phyloP scores from a whole-genome alignment of 1,140 invertebrate genomes.

The Zaprionus ghesquierei region DNA sequence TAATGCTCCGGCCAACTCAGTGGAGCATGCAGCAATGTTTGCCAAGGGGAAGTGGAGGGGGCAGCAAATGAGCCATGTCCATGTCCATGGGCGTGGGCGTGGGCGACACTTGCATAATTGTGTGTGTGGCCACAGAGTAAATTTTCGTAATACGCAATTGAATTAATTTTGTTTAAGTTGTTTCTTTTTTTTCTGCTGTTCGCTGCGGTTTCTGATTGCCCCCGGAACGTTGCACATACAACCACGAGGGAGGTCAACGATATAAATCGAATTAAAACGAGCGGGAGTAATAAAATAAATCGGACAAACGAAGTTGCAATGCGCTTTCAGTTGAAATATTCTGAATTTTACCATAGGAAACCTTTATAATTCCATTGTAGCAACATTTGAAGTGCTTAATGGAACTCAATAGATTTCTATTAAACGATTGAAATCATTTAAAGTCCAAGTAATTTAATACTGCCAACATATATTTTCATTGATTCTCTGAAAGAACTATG shows the following conservation, averaged over 20 bases:
- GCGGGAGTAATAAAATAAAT: constrained; percentile 12
- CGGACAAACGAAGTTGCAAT: constrained; percentile 15
- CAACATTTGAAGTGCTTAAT: neutral
- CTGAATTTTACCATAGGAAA: neutral
- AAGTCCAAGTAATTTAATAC: neutral
- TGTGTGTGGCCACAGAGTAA: constrained; percentile 62
- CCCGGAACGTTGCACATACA: constrained; percentile 21
- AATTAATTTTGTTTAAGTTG: constrained; percentile 70
- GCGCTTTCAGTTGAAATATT: constrained; percentile 1
- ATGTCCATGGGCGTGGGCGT: constrained; percentile 13
- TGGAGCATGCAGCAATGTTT: constrained; percentile 55
- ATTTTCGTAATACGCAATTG: constrained; percentile 73
- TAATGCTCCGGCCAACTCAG: constrained; percentile 56
- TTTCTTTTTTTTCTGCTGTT: constrained; percentile 19
- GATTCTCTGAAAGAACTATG: neutral
- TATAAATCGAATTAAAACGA: constrained; percentile 25
- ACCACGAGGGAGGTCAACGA: constrained; percentile 25
- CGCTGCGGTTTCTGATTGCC: constrained; percentile 26
- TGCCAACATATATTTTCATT: neutral
- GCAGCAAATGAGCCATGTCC: constrained; percentile 69
- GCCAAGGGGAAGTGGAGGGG: constrained; percentile 2
- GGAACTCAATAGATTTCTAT: neutral
- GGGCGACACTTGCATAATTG: constrained; percentile 75
- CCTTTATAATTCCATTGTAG: neutral
- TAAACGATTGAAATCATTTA: neutral